Evolutionary conservation across 2,888 invertebrate genomes (phyloP).

Genomic region (Nycteola revayana): DNA sequence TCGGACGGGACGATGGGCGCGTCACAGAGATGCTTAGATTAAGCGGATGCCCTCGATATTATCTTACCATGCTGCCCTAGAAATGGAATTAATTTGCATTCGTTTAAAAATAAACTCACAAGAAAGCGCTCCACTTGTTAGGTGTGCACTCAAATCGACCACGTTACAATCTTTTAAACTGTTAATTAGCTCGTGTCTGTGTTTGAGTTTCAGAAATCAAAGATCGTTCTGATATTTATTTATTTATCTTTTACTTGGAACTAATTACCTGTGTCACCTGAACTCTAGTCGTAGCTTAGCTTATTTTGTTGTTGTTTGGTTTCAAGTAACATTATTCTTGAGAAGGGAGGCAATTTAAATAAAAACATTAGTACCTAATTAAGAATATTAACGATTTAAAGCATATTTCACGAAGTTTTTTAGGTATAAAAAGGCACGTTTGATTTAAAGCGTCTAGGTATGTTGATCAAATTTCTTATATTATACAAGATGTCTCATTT

Average conservation of each 20-base stretch:
- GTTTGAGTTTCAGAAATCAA: conserved; percentile 15
- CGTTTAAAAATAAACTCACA: conserved; percentile 44
- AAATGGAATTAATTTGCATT: conserved; percentile 64
- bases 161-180: conserved; percentile 37
- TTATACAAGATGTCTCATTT: too few relatives aligned
- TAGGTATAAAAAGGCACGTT: too few relatives aligned
- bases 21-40: conserved; percentile 52
- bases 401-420: too few relatives aligned
- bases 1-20: conserved; percentile 39
- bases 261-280: too few relatives aligned
- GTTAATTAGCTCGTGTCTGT: conserved; percentile 27
- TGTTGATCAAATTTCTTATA: too few relatives aligned
- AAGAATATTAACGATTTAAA: too few relatives aligned
- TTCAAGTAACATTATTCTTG: too few relatives aligned
- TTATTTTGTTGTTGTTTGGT: too few relatives aligned
- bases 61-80: conserved; percentile 56
- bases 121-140: conserved; percentile 44
- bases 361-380: too few relatives aligned
- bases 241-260: background rate
- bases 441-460: too few relatives aligned
- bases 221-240: conserved; percentile 1
- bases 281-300: too few relatives aligned
- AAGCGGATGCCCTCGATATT: conserved; percentile 54
- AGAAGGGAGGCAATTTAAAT: too few relatives aligned
- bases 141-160: conserved; percentile 40